phyloP scores from a whole-genome alignment of 2,797 vertebrate species.

The Kryptopterus vitreolus region DNA sequence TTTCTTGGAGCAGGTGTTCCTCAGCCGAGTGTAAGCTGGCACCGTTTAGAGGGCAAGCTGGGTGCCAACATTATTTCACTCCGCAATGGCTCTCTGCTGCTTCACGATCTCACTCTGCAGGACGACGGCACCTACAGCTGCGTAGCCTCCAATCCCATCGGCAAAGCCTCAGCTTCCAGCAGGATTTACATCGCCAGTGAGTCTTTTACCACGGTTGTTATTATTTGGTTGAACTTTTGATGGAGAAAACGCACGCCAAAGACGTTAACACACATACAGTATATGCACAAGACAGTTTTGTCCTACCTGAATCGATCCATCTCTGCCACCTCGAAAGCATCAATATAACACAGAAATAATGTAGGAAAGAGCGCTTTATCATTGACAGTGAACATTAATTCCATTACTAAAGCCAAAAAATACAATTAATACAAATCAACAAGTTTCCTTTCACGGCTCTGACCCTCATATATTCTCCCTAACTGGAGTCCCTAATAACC shows the following conservation, averaged over 20 bases:
- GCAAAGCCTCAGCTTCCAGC: constrained; percentile 72
- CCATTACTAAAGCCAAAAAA: too few relatives aligned
- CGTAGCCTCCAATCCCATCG: constrained; percentile 77
- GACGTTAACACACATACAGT: neutral
- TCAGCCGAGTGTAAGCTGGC: constrained; percentile 78
- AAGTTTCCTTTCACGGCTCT: too few relatives aligned
- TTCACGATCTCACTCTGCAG: constrained; percentile 74
- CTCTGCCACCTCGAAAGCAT: too few relatives aligned
- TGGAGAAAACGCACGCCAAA: neutral
- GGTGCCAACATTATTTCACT: constrained; percentile 60
- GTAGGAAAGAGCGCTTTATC: too few relatives aligned
- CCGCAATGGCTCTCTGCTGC: constrained; percentile 77
- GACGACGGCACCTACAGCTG: constrained; percentile 80
- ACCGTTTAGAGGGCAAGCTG: constrained; percentile 67
- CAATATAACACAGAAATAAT: too few relatives aligned
- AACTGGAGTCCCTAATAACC: too few relatives aligned
- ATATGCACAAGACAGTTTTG: neutral
- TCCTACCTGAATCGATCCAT: too few relatives aligned
- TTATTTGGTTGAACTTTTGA: neutral
- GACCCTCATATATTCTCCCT: too few relatives aligned
- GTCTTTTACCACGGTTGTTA: constrained; percentile 40
- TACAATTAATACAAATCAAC: too few relatives aligned
- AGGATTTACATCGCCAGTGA: constrained; percentile 75
- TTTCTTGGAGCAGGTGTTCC: constrained; percentile 76
- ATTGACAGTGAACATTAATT: too few relatives aligned